Evolutionary conservation across 2,113 vertebrate genomes (phyloP).

Genomic region (Gila orcuttii): DNA sequence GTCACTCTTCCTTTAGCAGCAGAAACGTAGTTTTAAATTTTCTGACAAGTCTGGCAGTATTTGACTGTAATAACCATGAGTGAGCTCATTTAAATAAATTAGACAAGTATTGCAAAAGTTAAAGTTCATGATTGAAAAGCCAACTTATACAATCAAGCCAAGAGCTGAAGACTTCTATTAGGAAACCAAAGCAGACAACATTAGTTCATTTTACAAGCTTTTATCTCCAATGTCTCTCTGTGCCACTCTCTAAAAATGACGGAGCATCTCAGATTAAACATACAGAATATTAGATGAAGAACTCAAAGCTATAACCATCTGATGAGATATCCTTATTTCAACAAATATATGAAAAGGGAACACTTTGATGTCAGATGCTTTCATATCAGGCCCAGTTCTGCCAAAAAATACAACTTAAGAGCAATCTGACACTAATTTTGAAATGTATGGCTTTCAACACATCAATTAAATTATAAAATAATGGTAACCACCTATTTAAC

Average conservation of each 20-base stretch:
- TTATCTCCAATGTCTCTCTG: slow-evolving; percentile 25
- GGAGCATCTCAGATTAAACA: slow-evolving; percentile 29
- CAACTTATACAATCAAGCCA: background rate
- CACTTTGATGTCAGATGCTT: slow-evolving; percentile 50
- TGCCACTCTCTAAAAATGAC: slow-evolving; percentile 35
- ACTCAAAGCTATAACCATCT: slow-evolving; percentile 15
- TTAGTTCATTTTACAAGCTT: slow-evolving; percentile 33
- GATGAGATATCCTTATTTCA: slow-evolving; percentile 42
- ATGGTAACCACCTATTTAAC: background rate
- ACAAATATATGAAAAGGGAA: slow-evolving; percentile 25
- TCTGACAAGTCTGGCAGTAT: background rate
- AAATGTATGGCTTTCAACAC: slow-evolving; percentile 35
- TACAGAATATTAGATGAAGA: slow-evolving; percentile 48
- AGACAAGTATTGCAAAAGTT: background rate
- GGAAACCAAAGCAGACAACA: slow-evolving; percentile 38
- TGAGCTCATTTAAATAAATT: background rate
- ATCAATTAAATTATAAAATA: slow-evolving; percentile 6
- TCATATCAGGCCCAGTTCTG: slow-evolving; percentile 52
- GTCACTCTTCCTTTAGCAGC: background rate
- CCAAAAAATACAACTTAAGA: slow-evolving; percentile 42
- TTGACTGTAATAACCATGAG: background rate
- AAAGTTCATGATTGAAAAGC: background rate
- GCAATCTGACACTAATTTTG: slow-evolving; percentile 35
- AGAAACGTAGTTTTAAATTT: background rate
- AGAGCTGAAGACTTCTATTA: slow-evolving; percentile 24